Conservation (phyloP, 2,113 vertebrate genomes). For the Eupsittula cactorum region DNA sequence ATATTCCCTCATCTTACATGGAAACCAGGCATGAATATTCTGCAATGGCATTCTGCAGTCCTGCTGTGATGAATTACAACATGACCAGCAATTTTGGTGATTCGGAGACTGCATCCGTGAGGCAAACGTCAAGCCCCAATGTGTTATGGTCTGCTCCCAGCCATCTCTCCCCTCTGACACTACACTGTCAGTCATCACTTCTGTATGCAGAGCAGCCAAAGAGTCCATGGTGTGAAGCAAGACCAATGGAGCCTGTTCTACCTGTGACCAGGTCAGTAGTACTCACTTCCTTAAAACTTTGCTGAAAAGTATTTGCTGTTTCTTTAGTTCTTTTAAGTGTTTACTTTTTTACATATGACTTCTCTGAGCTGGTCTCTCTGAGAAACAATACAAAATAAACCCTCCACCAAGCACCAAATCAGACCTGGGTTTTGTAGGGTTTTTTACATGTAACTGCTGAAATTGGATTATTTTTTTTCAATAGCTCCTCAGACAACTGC, state of each 20-base stretch:
- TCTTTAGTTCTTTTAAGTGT: not conserved
- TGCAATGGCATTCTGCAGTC: conserved; percentile 84
- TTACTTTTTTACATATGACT: not conserved
- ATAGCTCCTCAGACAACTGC: not conserved
- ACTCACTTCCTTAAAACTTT: not conserved
- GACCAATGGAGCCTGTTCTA: conserved; percentile 72
- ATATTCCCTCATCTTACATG: conserved; percentile 86
- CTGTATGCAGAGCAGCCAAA: conserved; percentile 82
- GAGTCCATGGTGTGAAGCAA: conserved; percentile 82
- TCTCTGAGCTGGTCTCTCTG: not conserved
- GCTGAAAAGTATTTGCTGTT: not conserved
- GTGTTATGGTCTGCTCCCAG: conserved; percentile 82
- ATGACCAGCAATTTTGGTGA: conserved; percentile 65
- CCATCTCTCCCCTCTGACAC: conserved; percentile 76
- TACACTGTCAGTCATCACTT: conserved; percentile 84
- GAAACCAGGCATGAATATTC: conserved; percentile 84
- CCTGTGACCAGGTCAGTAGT: conserved; percentile 74
- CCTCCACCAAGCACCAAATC: not conserved
- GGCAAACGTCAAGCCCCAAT: conserved; percentile 78
- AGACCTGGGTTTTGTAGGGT: not conserved
- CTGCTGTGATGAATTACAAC: conserved; percentile 80
- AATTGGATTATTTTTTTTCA: not conserved
- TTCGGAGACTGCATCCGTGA: conserved; percentile 69
- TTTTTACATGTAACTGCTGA: not conserved
- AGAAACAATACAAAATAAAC: not conserved